Conservation (phyloP, 2,113 vertebrate species). For the Pseudolaguvia tuberculata region DNA sequence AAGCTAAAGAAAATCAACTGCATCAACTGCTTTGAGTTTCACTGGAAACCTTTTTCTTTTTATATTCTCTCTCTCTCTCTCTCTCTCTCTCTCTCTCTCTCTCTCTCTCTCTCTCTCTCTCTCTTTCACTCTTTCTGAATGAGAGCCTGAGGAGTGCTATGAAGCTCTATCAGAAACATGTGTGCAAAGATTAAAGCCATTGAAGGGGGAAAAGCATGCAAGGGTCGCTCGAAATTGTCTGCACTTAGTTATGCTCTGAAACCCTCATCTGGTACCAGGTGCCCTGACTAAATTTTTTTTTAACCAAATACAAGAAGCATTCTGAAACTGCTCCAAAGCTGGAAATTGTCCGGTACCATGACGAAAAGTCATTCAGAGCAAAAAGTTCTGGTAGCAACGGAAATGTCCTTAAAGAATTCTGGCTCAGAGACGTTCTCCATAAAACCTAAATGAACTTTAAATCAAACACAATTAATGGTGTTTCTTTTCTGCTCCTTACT, state of each 20-base stretch:
- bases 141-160: slow-evolving; percentile 67
- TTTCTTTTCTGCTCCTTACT: slow-evolving; percentile 53
- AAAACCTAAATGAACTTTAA: slow-evolving; percentile 24
- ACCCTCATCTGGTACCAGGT: slow-evolving; percentile 49
- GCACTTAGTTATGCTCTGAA: slow-evolving; percentile 24
- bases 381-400: slow-evolving; percentile 18
- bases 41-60: slow-evolving; percentile 52
- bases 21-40: slow-evolving; percentile 56
- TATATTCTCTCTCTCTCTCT: slow-evolving; percentile 27
- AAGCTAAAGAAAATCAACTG: slow-evolving; percentile 51
- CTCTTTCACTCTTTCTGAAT: slow-evolving; percentile 55
- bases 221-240: slow-evolving; percentile 60
- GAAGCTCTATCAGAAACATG: slow-evolving; percentile 79
- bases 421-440: slow-evolving; percentile 3
- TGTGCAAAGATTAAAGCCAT: slow-evolving; percentile 69
- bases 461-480: slow-evolving; percentile 1
- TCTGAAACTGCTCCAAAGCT: not conserved
- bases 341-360: not conserved
- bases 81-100: no score
- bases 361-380: slow-evolving; percentile 17
- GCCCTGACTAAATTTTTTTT: slow-evolving; percentile 6
- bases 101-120: slow-evolving; percentile 3
- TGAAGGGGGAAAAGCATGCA: slow-evolving; percentile 58
- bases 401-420: slow-evolving; percentile 23
- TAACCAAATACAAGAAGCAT: not conserved